Base-by-base conservation (phyloP, 1,140 invertebrate genomes). In the Dolichoris vasculosae region DNA sequence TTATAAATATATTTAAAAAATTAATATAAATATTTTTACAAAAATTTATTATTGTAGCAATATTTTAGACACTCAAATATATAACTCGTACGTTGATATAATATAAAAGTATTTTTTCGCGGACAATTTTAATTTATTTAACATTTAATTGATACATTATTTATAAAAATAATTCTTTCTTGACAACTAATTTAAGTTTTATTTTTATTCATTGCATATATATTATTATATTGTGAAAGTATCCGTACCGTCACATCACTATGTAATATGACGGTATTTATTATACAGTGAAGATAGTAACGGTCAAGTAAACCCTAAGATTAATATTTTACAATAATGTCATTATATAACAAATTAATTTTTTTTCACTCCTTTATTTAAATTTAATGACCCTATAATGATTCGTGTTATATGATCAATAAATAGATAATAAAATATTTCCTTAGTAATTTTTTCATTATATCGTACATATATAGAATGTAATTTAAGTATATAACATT, bases 281-380 rank as follows among this genome's bases (percentile, higher is more conserved):
- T 77, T 76, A 83, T 64, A 77, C 76, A 73, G 82, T 83, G 64
- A 76, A 77, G 55, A 73, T 75, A 38, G 15, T 73, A 17, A 63
- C 63, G 15, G 59, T n/a, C 38, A 30, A 80, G 26, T 40, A 71
- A 2, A 38, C 17, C 20, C 11, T 23, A 71, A 20, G 15, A 40
- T 40, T 71, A 40, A 23, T 71, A 13, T 67, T 67, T n/a, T 32
- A 67, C 32, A 17, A 51, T 17, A 51, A 51, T 17, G 15, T 51
- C 6, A 51, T 51, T 51, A 17, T 51, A 17, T 51, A 51, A 7
- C 15, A 51, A 51, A 13, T 2, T 17, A 9, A 17, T 15, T 51
- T 51, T 51, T 51, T 51, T 17, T 15, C n/a, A n/a, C n/a, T 15
- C 15, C 20, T 51, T 2, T 17, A 17, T 51, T 51, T 51, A 51